These are phyloP conservation scores for Lacerta viridis DNA, from an alignment of 2,797 vertebrate species.

Conservation along the genomic window DNA sequence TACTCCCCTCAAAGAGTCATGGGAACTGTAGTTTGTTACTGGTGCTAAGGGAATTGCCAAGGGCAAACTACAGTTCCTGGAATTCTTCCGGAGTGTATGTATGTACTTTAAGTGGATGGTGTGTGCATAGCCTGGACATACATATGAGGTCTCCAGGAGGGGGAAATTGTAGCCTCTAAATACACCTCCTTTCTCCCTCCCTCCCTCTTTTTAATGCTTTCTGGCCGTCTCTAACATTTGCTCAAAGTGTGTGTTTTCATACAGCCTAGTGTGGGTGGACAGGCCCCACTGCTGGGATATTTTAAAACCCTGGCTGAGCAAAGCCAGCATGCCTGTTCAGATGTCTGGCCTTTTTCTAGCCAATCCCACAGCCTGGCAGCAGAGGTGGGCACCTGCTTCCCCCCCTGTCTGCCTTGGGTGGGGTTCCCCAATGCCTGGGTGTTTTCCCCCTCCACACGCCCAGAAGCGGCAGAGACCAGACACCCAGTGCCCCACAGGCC, in stretches of 20 bases:
- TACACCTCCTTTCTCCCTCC: neutral
- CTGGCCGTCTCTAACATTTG: neutral
- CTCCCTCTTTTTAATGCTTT: neutral
- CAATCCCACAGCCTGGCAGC: neutral
- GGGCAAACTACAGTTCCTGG: no score
- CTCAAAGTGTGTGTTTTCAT: neutral
- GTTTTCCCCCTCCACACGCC: neutral
- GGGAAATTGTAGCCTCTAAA: neutral
- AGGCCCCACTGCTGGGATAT: neutral
- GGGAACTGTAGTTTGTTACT: no score
- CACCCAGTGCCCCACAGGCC: neutral
- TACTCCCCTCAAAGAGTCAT: no score
- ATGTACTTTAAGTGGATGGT: neutral
- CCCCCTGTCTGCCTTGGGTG: neutral
- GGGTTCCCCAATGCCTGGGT: slow-evolving; percentile 9
- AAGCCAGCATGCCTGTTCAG: neutral
- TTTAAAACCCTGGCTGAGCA: slow-evolving; percentile 10
- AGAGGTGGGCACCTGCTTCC: slow-evolving; percentile 4
- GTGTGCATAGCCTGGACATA: no score
- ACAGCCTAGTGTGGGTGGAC: slow-evolving; percentile 18
- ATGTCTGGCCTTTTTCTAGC: slow-evolving; percentile 1
- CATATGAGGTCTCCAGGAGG: neutral
- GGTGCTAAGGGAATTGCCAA: no score
- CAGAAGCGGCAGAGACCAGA: slow-evolving; percentile 30
- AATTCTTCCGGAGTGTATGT: no score